Evolutionary conservation across 2,113 vertebrate species (phyloP), one percentile per base, ranked within the genome.

Genomic region (Salvelinus fontinalis): DNA sequence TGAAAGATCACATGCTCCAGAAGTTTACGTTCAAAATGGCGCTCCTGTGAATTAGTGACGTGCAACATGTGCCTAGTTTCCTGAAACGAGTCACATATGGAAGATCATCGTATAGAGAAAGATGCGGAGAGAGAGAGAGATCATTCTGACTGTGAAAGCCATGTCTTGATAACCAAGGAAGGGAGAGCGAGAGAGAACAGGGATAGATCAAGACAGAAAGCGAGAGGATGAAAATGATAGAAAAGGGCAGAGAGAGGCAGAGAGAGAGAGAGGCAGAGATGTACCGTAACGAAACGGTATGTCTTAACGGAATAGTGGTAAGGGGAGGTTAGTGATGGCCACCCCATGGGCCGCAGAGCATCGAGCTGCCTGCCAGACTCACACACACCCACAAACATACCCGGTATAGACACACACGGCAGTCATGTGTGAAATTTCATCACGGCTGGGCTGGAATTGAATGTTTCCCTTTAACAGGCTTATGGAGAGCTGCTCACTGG

Each of bases 391-490:
- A 39, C 34, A 83, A 6, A 34, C 34, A 34, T 7, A 51, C 13
- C 7, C 49, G 1, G 31, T 34, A 34, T 34, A 34, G 31, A 70
- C 78, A 78, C 60, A 71, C 81, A 83, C 31, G 54, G 75, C 31
- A 79, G 73, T 73, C 68, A 77, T 49, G 77, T 84, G 84, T 85
- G 83, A 87, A 86, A 83, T 87, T 84, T 77, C 79, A 86, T 66
- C 75, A 54, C 3, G 8, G 66, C 81, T 86, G 81, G 77, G 81
- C 79, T 76, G 73, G 69, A 87, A 86, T 88, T 83, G 27, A 72
- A 87, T 88, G 85, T 88, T 88, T 85, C 86, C 84, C 79, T 88
- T 87, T 90, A 88, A 90, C 89, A 85, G 87, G 90, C 85, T 91
- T 88, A 88, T 73, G 65, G 74, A 80, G 81, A 83, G 81, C 78